These are phyloP conservation scores for Melitaea athalia DNA, from an alignment of 2,888 invertebrate species.

Conservation along the genomic window DNA sequence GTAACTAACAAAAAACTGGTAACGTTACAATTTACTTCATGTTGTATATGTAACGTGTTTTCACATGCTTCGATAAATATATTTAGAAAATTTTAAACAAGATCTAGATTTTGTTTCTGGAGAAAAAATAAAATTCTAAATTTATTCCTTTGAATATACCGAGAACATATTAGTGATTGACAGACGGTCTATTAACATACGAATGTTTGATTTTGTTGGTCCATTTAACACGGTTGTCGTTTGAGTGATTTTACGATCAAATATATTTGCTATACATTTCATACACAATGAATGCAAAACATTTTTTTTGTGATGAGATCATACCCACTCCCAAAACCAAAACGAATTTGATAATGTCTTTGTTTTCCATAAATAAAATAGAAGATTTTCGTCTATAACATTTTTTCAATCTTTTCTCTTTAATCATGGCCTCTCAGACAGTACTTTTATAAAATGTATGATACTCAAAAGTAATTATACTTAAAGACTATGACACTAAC, in stretches of 20 bases:
- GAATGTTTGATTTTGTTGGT: conserved; percentile 14
- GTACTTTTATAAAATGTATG: conserved; percentile 22
- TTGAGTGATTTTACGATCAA: conserved; percentile 5
- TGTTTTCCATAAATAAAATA: conserved; percentile 30
- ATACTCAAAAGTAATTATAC: conserved; percentile 23
- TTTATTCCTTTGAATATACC: not conserved
- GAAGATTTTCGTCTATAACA: not conserved
- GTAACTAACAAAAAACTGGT: conserved; percentile 33
- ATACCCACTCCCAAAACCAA: conserved; percentile 42
- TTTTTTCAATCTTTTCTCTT: conserved; percentile 4
- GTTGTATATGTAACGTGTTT: conserved; percentile 13
- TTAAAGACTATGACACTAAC: conserved; percentile 9
- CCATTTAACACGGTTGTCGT: conserved; percentile 13
- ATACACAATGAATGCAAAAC: conserved; percentile 1
- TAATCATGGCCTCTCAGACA: conserved; percentile 19
- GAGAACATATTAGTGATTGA: not conserved
- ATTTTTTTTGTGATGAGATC: conserved; percentile 7
- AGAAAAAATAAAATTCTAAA: not conserved
- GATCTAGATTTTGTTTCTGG: not conserved
- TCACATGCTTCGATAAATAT: too few relatives aligned
- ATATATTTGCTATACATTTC: conserved; percentile 2
- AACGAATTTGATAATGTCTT: conserved; percentile 46
- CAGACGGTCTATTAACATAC: conserved; percentile 11
- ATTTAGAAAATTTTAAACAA: not conserved
- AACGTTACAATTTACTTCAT: conserved; percentile 31